Evolutionary conservation across 2,888 invertebrate genomes (phyloP).

Genomic region (Sympetrum striolatum): DNA sequence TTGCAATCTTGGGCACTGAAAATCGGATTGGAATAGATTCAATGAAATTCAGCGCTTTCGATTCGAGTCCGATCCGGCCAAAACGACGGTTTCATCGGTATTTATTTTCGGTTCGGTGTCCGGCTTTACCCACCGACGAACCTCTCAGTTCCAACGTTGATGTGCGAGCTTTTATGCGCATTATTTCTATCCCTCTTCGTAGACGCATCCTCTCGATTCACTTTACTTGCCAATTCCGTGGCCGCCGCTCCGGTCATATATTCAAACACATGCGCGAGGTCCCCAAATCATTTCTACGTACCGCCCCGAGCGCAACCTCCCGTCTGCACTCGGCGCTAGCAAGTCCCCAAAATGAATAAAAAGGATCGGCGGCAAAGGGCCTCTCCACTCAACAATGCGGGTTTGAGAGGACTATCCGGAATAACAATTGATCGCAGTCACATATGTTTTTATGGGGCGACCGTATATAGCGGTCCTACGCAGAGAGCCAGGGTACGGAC

Average conservation of each 20-base stretch:
- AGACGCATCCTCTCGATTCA: neutral
- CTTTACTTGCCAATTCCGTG: neutral
- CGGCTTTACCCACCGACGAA: too few relatives aligned
- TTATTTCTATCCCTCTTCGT: neutral
- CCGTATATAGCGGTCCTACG: neutral
- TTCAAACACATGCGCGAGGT: neutral
- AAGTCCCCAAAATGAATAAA: neutral
- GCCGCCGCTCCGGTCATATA: neutral
- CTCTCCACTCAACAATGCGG: neutral
- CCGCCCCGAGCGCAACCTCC: neutral
- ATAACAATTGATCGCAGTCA: conserved; percentile 8
- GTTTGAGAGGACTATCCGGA: neutral
- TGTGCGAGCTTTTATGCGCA: neutral
- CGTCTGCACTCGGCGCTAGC: neutral
- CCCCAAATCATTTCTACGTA: neutral
- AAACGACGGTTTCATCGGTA: too few relatives aligned
- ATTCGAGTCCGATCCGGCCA: too few relatives aligned
- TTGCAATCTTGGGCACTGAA: too few relatives aligned
- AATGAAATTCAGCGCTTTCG: too few relatives aligned
- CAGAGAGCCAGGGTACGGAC: neutral
- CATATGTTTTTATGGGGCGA: conserved; percentile 13
- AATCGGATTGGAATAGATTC: too few relatives aligned
- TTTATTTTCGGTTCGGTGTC: too few relatives aligned
- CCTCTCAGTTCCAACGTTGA: neutral
- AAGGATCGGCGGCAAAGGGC: neutral